phyloP scores from a whole-genome alignment of 2,113 vertebrate genomes.

The Stomatorhinus ivindoensis region DNA sequence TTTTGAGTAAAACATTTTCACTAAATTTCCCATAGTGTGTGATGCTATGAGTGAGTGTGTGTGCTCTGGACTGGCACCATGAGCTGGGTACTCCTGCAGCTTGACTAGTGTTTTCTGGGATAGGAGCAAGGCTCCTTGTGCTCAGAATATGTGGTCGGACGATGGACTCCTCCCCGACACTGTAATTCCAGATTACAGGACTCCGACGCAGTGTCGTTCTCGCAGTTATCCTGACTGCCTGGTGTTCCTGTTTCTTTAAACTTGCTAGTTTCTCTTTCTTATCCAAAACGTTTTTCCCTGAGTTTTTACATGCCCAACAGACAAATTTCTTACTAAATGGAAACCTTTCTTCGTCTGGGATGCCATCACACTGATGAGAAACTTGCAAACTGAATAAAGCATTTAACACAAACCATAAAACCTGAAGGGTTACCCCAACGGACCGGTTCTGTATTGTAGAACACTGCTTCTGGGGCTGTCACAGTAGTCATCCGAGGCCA shows the following conservation, averaged over 20 bases:
- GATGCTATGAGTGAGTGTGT: neutral
- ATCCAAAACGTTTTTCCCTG: neutral
- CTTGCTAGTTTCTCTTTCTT: neutral
- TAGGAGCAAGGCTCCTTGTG: neutral
- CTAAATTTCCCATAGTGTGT: neutral
- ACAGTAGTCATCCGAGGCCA: conserved; percentile 42
- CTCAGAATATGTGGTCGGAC: neutral
- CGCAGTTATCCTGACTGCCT: conserved; percentile 35
- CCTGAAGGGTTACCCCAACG: neutral
- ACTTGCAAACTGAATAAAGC: neutral
- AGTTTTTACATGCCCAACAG: neutral
- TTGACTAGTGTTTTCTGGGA: neutral
- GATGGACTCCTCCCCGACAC: neutral
- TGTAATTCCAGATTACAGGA: conserved; percentile 43
- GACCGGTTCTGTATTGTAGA: conserved; percentile 50
- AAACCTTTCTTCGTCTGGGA: neutral
- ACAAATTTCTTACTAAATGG: neutral
- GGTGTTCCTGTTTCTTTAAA: neutral
- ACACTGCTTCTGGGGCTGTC: conserved; percentile 40
- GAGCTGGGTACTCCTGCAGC: neutral
- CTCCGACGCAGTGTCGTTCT: conserved; percentile 40
- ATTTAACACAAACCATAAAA: neutral
- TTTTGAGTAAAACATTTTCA: neutral
- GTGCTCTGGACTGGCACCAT: neutral
- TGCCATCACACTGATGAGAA: neutral